Conservation (phyloP, 2,113 vertebrate species). For the Erinaceus europaeus region DNA sequence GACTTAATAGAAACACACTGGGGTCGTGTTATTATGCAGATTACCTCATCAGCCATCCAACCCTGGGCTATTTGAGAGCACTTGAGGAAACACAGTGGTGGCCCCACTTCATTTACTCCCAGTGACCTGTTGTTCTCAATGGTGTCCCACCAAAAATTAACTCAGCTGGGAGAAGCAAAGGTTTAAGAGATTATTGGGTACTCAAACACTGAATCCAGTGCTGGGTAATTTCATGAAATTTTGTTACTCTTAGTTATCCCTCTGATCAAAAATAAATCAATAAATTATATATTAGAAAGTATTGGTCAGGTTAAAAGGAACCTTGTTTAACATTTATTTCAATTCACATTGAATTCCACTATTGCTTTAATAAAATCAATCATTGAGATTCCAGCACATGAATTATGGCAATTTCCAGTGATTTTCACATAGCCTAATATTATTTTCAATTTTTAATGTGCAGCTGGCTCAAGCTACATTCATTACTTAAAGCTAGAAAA, state of each 20-base stretch:
- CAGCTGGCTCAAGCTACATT: not conserved
- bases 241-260: not conserved
- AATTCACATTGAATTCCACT: conserved; percentile 49
- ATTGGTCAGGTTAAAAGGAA: conserved; percentile 46
- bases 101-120: conserved; percentile 45
- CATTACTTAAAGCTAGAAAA: conserved; percentile 37
- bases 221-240: conserved; percentile 31
- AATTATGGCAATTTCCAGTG: conserved; percentile 47
- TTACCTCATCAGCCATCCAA: conserved; percentile 66
- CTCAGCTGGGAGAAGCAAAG: conserved; percentile 41
- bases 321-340: conserved; percentile 51
- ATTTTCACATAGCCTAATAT: conserved; percentile 49
- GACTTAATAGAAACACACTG: conserved; percentile 71
- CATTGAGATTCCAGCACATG: not conserved
- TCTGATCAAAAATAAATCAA: conserved; percentile 31
- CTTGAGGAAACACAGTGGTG: conserved; percentile 58
- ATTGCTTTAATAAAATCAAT: not conserved
- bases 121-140: conserved; percentile 46
- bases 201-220: not conserved
- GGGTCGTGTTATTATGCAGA: conserved; percentile 71
- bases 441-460: conserved; percentile 56
- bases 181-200: not conserved
- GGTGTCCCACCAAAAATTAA: conserved; percentile 32
- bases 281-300: not conserved
- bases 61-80: not conserved